These are phyloP conservation scores for Creontiades dilutus DNA, from an alignment of 2,888 invertebrate genomes.

Conservation along the genomic window DNA sequence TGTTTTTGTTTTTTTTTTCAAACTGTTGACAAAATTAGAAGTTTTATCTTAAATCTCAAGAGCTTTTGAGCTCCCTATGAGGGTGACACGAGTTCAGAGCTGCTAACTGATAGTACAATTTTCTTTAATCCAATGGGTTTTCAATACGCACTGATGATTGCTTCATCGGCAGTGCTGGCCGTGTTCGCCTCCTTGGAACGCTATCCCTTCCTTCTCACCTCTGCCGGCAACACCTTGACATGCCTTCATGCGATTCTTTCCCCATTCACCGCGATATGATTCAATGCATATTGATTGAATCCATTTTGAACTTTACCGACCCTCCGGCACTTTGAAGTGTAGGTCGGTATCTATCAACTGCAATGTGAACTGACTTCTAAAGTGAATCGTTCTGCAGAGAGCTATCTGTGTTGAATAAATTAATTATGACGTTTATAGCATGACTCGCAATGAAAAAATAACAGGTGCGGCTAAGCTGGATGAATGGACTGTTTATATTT, in stretches of 20 bases:
- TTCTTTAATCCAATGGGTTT: no score
- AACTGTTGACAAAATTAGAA: no score
- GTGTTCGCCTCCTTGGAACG: not conserved
- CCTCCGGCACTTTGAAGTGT: not conserved
- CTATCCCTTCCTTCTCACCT: not conserved
- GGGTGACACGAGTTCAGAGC: no score
- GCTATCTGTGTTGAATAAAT: not conserved
- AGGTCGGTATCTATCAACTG: not conserved
- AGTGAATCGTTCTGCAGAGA: not conserved
- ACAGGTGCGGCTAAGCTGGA: no score
- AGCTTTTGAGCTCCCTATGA: no score
- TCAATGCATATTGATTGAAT: conserved; percentile 14
- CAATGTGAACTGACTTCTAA: not conserved
- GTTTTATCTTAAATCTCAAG: no score
- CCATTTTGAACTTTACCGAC: conserved; percentile 24
- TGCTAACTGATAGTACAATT: no score
- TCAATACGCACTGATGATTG: not conserved
- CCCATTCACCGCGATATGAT: conserved; percentile 10
- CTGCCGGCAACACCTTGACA: not conserved
- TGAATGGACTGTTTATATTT: no score
- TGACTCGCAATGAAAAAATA: no score
- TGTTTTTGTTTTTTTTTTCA: no score
- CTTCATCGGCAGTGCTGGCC: not conserved
- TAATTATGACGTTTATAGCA: not conserved
- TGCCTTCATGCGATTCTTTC: conserved; percentile 6